These are phyloP conservation scores for Dione vanillae DNA, from an alignment of 2,888 invertebrate genomes.

Conservation along the genomic window DNA sequence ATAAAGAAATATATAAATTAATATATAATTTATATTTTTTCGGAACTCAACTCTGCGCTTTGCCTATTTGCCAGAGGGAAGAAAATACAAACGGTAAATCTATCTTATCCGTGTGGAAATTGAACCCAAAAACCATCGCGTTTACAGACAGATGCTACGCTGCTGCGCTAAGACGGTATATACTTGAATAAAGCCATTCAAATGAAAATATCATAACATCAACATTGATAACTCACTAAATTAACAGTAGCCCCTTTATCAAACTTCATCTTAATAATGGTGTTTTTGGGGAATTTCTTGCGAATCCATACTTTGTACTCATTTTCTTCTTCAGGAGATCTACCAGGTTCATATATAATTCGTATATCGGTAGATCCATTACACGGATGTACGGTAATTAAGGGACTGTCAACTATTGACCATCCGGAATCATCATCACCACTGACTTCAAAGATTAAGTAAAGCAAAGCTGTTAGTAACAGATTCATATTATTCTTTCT, in stretches of 20 bases:
- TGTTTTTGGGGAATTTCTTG: constrained; percentile 43
- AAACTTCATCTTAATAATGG: constrained; percentile 48
- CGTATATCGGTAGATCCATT: constrained; percentile 47
- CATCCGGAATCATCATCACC: constrained; percentile 30
- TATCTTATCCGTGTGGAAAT: too few species aligned
- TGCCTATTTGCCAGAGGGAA: too few species aligned
- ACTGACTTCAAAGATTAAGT: background rate
- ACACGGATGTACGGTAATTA: constrained; percentile 47
- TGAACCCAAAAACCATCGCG: too few species aligned
- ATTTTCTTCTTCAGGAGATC: constrained; percentile 55
- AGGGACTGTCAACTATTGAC: constrained; percentile 45
- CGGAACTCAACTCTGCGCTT: too few species aligned
- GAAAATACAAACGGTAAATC: too few species aligned
- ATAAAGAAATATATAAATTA: too few species aligned
- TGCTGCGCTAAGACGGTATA: too few species aligned
- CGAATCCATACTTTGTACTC: constrained; percentile 37
- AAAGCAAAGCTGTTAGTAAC: background rate
- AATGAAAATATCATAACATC: too few species aligned
- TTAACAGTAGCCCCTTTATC: constrained; percentile 50
- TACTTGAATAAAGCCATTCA: background rate
- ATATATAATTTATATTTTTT: too few species aligned
- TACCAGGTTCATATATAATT: constrained; percentile 47
- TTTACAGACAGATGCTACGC: too few species aligned
- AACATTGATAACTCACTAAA: constrained; percentile 50
- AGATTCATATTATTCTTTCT: constrained; percentile 12